Percentiles rank a stretch among this genome's conserved stretches.
phyloP scores from a whole-genome alignment of 2,888 invertebrate species.

The Drosophila paranaensis region DNA sequence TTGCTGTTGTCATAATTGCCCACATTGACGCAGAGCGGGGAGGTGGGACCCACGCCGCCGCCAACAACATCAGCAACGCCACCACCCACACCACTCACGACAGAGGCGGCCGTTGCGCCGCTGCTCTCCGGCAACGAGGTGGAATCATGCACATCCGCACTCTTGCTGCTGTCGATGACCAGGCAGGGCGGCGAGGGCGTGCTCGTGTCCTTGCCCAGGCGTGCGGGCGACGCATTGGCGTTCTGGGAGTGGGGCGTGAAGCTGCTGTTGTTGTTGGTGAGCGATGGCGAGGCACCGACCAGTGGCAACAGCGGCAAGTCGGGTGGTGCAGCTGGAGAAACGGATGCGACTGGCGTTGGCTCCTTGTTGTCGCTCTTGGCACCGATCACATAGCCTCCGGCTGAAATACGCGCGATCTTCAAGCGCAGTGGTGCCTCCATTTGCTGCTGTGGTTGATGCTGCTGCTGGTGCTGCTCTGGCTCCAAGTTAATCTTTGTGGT shows the following conservation, averaged over 20 bases:
- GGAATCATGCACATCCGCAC: conserved; percentile 77
- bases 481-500: background rate
- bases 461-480: conserved; percentile 19
- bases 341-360: background rate
- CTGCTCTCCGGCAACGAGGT: conserved; percentile 75
- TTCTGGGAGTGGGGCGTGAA: conserved; percentile 69
- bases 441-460: conserved; percentile 9
- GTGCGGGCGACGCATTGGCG: conserved; percentile 67
- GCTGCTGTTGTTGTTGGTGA: conserved; percentile 38
- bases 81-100: conserved; percentile 24
- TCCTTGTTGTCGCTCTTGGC: conserved; percentile 61
- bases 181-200: conserved; percentile 80
- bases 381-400: conserved; percentile 86
- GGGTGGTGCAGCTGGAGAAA: conserved; percentile 37
- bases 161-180: conserved; percentile 79
- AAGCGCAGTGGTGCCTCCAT: conserved; percentile 90
- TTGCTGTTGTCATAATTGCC: conserved; percentile 72
- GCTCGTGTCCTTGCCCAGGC: conserved; percentile 72
- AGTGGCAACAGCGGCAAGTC: conserved; percentile 12
- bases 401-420: conserved; percentile 92
- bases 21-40: conserved; percentile 68
- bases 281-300: conserved; percentile 14
- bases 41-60: conserved; percentile 40
- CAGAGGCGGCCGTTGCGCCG: conserved; percentile 19
- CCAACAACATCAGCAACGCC: conserved; percentile 7